Evolutionary conservation across 2,888 invertebrate species (phyloP).

Genomic region (Drosophila nr. fundita): DNA sequence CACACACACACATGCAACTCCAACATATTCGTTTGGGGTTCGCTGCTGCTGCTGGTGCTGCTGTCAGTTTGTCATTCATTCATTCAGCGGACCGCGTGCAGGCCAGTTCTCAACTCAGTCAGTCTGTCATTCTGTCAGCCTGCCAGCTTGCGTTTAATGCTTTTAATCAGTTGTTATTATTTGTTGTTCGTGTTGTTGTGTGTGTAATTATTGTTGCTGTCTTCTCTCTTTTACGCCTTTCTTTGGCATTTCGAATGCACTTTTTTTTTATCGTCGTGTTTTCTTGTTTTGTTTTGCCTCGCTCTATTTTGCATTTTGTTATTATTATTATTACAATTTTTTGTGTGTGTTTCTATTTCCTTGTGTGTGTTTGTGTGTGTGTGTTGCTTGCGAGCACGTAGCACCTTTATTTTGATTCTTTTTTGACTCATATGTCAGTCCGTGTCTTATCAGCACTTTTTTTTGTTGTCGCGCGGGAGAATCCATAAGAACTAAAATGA

Average conservation of each 20-base stretch:
- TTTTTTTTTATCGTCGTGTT: constrained; percentile 12
- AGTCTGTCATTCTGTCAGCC: constrained; percentile 23
- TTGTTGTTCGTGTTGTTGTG: constrained; percentile 13
- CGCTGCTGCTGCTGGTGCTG: constrained; percentile 14
- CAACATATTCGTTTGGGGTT: constrained; percentile 47
- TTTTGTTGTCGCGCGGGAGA: constrained; percentile 30
- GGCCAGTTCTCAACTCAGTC: constrained; percentile 62
- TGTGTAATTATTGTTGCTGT: constrained; percentile 51
- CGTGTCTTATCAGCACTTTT: constrained; percentile 55
- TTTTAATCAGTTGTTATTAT: constrained; percentile 62
- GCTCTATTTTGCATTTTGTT: constrained; percentile 49
- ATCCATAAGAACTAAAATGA: constrained; percentile 34
- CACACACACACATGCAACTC: constrained; percentile 34
- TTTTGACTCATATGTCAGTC: constrained; percentile 49
- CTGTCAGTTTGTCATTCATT: constrained; percentile 66
- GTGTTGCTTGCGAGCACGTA: constrained; percentile 50
- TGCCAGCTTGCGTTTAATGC: constrained; percentile 55
- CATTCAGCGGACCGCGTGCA: constrained; percentile 71
- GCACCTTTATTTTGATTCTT: constrained; percentile 35
- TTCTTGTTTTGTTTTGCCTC: constrained; percentile 6
- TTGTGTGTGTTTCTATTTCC: constrained; percentile 27
- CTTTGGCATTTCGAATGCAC: constrained; percentile 42
- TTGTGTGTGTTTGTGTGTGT: constrained; percentile 40
- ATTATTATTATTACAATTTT: constrained; percentile 8
- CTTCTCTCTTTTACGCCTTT: constrained; percentile 12